phyloP scores from a whole-genome alignment of 2,888 invertebrate genomes.

The Hybos culiciformis region DNA sequence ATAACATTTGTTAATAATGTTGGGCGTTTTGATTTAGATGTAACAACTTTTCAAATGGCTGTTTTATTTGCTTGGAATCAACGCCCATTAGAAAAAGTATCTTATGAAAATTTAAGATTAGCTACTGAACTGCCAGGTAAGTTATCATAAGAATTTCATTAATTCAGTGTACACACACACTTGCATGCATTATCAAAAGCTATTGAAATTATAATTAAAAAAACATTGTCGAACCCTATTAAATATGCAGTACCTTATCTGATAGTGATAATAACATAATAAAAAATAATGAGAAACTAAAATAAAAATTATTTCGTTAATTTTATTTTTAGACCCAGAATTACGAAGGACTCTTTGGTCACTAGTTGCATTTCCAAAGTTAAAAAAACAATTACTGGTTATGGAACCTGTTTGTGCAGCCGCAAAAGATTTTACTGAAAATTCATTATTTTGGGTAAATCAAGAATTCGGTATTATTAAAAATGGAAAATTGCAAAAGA shows the following conservation, averaged over 20 bases:
- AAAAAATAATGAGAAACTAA: neutral
- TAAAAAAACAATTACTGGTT: constrained; percentile 79
- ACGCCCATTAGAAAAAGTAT: constrained; percentile 77
- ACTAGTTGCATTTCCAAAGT: constrained; percentile 87
- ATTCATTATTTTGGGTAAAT: constrained; percentile 91
- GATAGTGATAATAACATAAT: too few species aligned
- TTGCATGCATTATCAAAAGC: too few species aligned
- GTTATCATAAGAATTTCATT: neutral
- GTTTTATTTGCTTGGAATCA: constrained; percentile 99
- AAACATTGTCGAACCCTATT: too few species aligned
- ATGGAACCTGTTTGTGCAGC: constrained; percentile 69
- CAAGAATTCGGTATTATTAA: constrained; percentile 92
- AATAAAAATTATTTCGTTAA: neutral
- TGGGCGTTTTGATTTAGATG: constrained; percentile 93
- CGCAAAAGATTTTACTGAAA: constrained; percentile 87
- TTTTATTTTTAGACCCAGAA: constrained; percentile 58
- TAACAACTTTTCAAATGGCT: constrained; percentile 99
- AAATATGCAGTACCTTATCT: too few species aligned
- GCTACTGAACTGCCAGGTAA: constrained; percentile 85
- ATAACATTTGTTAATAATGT: constrained; percentile 87
- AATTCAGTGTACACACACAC: too few species aligned
- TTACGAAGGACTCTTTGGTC: constrained; percentile 91
- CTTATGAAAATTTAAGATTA: constrained; percentile 90
- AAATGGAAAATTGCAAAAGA: constrained; percentile 84
- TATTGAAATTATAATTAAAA: too few species aligned